Evolutionary conservation across 2,888 invertebrate species (phyloP), one percentile per base, ranked within the genome.

Genomic region (Globia sparganii): DNA sequence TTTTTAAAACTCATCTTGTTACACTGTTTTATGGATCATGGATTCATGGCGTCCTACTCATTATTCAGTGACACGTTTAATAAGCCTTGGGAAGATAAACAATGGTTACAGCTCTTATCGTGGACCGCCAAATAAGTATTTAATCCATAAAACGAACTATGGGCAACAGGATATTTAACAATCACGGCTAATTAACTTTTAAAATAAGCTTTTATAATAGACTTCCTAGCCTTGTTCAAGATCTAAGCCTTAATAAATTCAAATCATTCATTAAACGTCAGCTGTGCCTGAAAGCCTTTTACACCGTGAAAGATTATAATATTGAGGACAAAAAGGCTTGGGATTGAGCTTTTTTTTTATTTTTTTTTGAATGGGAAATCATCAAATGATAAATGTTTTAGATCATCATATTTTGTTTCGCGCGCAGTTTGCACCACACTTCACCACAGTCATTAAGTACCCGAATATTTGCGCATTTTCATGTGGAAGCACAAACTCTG

Each of bases 31-130:
- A 68, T 43, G 66, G 62, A n/a, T 79, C n/a, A 77, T 65, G 34
- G 66, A 59, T 21, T 79, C n/a, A 77, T 65, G 34, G 67, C 73
- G 61, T 70, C 72, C 77, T 83, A 75, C 76, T 78, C 68, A 84
- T 86, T 72, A 79, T 81, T 84, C 81, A 81, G 49, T 75, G 81
- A 75, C 86, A 84, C 77, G 75, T 72, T 70, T 78, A 73, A 74
- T 77, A 84, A 74, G 66, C 84, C 81, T 84, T 79, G 75, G 77
- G 58, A 67, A 77, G 86, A 86, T 86, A 86, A 84, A 86, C 85
- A 82, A 84, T 76, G 78, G 83, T 77, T 71, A 86, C 78, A 83
- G 34, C 73, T 65, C 76, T 81, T 86, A 86, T 86, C 86, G 76
- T 67, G 31, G 25, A 66, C 49, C 37, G 72, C 37, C 75, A 81